Percentiles rank a stretch among this genome's conserved stretches.
Evolutionary conservation across 2,797 vertebrate genomes (phyloP).

Genomic region (Muscicapa comitata): DNA sequence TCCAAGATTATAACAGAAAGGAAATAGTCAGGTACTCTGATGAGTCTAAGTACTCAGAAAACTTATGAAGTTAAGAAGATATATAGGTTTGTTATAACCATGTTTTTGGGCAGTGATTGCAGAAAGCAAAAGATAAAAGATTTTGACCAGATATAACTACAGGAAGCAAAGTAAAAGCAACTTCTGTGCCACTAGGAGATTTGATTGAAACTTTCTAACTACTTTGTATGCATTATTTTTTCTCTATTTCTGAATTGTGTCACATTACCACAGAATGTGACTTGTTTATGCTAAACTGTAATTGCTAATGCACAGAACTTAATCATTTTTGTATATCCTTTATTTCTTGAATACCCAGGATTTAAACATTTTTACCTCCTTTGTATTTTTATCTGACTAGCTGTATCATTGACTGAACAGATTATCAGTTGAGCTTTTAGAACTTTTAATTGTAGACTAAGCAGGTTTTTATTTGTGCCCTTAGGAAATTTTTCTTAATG

Average conservation of each 20-base stretch:
- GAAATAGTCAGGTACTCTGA: not conserved
- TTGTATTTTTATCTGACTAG: not conserved
- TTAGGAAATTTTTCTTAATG: not conserved
- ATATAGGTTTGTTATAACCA: not conserved
- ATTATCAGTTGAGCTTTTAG: not conserved
- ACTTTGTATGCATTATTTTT: not conserved
- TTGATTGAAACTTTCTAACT: not conserved
- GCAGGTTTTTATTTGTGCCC: not conserved
- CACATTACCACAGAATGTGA: not conserved
- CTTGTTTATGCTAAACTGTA: not conserved
- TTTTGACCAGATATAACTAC: not conserved
- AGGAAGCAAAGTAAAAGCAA: not conserved
- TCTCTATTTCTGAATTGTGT: not conserved
- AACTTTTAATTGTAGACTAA: not conserved
- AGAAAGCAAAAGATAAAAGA: not conserved
- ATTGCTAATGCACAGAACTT: not conserved
- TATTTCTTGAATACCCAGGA: not conserved
- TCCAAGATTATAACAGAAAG: not conserved
- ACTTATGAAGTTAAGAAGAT: not conserved
- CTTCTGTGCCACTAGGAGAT: not conserved
- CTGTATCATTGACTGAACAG: not conserved
- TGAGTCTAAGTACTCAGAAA: not conserved
- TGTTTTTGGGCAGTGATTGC: not conserved
- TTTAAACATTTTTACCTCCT: not conserved
- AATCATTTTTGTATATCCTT: not conserved